These are phyloP conservation scores for Holocentrus rufus DNA, from an alignment of 2,797 vertebrate species.

Conservation along the genomic window DNA sequence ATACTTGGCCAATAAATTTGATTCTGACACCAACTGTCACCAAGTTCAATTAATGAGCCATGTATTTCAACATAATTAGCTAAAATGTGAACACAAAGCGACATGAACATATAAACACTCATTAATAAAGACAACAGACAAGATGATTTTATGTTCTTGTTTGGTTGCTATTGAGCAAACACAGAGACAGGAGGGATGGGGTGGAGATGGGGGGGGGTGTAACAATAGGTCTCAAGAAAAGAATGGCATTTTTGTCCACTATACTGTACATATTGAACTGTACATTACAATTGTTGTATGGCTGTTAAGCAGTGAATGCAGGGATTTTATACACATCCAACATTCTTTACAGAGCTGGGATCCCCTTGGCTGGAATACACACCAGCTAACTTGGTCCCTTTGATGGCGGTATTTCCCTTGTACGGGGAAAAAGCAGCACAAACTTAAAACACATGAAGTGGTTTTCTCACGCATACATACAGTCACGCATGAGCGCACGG, in stretches of 20 bases:
- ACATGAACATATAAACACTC: slow-evolving; percentile 56
- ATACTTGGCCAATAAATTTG: too few relatives aligned
- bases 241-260: slow-evolving; percentile 78
- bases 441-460: slow-evolving; percentile 78
- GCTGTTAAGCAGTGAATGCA: slow-evolving; percentile 78
- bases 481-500: slow-evolving; percentile 50
- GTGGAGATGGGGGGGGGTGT: slow-evolving; percentile 34
- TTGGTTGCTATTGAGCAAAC: slow-evolving; percentile 86
- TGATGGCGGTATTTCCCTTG: slow-evolving; percentile 74
- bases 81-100: slow-evolving; percentile 45
- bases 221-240: slow-evolving; percentile 71
- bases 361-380: slow-evolving; percentile 73
- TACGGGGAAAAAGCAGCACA: slow-evolving; percentile 76
- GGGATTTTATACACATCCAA: slow-evolving; percentile 69
- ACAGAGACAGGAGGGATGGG: slow-evolving; percentile 74
- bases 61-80: neutral
- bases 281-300: slow-evolving; percentile 76
- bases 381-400: slow-evolving; percentile 86
- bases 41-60: too few relatives aligned
- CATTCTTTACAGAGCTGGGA: slow-evolving; percentile 77
- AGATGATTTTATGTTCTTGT: slow-evolving; percentile 77
- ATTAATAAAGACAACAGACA: slow-evolving; percentile 71
- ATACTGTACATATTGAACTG: slow-evolving; percentile 74
- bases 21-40: too few relatives aligned
- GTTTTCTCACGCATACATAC: slow-evolving; percentile 71